phyloP scores from a whole-genome alignment of 2,797 vertebrate genomes.

The Mastacembelus armatus region DNA sequence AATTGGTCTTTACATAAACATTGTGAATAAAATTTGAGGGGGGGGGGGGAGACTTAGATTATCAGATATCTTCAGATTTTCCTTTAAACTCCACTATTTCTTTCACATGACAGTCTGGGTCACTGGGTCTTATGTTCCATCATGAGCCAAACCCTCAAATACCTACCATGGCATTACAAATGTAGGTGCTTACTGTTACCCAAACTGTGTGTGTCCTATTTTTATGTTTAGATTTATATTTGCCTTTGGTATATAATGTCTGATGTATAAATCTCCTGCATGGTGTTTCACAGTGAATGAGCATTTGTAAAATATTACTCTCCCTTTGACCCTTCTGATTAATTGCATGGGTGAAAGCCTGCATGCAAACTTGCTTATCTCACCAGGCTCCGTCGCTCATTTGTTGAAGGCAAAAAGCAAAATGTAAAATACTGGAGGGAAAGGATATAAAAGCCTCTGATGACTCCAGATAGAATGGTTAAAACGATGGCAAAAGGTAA shows the following conservation, averaged over 20 bases:
- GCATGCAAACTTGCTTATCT: not conserved
- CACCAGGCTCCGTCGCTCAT: not conserved
- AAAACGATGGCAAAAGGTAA: not conserved
- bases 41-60: too few relatives aligned
- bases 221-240: not conserved
- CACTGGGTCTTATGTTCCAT: too few relatives aligned
- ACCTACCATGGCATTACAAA: not conserved
- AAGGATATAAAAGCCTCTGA: not conserved
- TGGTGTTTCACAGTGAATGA: not conserved
- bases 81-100: too few relatives aligned
- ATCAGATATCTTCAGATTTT: too few relatives aligned
- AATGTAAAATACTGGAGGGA: not conserved
- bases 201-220: not conserved
- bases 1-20: too few relatives aligned
- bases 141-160: too few relatives aligned
- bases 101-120: too few relatives aligned
- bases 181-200: not conserved
- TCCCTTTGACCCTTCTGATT: not conserved
- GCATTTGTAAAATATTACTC: too few relatives aligned
- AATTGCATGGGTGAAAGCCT: not conserved
- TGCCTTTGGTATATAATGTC: not conserved
- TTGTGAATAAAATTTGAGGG: too few relatives aligned
- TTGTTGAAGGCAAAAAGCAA: not conserved
- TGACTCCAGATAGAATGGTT: slow-evolving; percentile 4
- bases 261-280: not conserved